These are phyloP conservation scores for Andrena chrysosceles DNA, from an alignment of 2,888 invertebrate genomes.

Conservation along the genomic window DNA sequence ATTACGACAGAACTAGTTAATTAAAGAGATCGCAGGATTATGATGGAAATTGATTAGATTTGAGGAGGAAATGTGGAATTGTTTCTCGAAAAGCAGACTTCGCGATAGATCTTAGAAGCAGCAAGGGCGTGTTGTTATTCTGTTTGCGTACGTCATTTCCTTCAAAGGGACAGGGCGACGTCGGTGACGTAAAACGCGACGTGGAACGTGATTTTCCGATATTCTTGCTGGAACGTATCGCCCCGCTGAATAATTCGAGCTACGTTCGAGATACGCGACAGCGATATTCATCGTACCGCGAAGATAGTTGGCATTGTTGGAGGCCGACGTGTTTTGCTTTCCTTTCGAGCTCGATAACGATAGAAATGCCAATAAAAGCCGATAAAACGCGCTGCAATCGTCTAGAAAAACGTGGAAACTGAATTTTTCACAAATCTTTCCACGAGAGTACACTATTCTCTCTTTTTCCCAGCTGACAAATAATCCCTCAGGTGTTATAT, in stretches of 20 bases:
- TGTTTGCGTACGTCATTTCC: conserved; percentile 31
- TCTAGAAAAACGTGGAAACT: neutral
- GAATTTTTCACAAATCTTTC: neutral
- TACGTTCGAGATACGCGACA: conserved; percentile 35
- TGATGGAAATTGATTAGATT: neutral
- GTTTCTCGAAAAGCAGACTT: neutral
- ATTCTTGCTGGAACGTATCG: conserved; percentile 29
- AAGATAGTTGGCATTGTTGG: conserved; percentile 12
- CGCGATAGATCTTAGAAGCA: neutral
- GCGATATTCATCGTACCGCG: conserved; percentile 24
- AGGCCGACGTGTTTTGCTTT: conserved; percentile 15
- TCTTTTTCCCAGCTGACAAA: no score
- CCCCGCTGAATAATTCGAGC: conserved; percentile 45
- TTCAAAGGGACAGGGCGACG: conserved; percentile 24
- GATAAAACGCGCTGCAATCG: neutral
- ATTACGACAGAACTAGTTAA: no score
- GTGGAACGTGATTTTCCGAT: conserved; percentile 41
- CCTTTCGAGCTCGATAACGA: conserved; percentile 25
- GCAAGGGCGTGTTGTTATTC: conserved; percentile 24
- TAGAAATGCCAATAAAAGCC: neutral
- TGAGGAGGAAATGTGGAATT: neutral
- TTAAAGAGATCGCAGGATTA: neutral
- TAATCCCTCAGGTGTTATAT: no score
- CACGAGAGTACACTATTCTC: no score
- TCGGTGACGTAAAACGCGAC: conserved; percentile 32